A percentile compares a stretch with the other conserved stretches of the same genome.
Conservation (phyloP, 2,797 vertebrate genomes). For the Aphelocoma californica region DNA sequence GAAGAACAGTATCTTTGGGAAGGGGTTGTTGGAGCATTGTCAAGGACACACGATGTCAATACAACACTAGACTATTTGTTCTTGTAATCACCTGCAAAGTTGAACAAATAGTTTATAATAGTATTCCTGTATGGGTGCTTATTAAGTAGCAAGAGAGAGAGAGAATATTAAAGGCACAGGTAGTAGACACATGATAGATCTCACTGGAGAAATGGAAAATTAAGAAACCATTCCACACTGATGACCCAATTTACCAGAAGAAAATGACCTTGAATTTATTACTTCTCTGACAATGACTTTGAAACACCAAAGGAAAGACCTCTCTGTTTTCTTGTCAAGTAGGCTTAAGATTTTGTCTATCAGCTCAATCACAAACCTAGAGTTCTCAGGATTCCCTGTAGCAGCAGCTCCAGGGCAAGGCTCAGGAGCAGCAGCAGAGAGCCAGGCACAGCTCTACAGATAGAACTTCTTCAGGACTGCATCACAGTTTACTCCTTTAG, state of each 20-base stretch:
- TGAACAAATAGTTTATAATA: conserved; percentile 1
- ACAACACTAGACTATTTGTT: background rate
- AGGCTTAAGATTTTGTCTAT: background rate
- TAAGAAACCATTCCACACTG: background rate
- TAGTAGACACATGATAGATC: background rate
- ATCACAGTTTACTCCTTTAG: background rate
- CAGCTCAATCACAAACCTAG: background rate
- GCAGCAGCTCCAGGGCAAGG: background rate
- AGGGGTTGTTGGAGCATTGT: background rate
- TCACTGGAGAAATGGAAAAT: background rate
- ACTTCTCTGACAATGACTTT: background rate
- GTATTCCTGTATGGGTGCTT: too few species aligned
- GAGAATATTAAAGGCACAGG: background rate
- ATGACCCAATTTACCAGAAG: background rate
- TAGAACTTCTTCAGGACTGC: background rate
- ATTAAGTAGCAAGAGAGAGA: background rate
- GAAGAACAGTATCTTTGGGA: background rate
- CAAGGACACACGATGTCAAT: background rate
- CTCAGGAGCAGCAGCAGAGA: background rate
- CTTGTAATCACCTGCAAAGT: background rate
- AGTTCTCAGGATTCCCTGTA: background rate
- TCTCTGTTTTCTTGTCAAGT: background rate
- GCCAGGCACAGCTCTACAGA: background rate
- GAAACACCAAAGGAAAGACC: background rate
- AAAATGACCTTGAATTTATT: background rate